Base-by-base conservation (phyloP, 2,113 vertebrate species). In the Silurus glanis region DNA sequence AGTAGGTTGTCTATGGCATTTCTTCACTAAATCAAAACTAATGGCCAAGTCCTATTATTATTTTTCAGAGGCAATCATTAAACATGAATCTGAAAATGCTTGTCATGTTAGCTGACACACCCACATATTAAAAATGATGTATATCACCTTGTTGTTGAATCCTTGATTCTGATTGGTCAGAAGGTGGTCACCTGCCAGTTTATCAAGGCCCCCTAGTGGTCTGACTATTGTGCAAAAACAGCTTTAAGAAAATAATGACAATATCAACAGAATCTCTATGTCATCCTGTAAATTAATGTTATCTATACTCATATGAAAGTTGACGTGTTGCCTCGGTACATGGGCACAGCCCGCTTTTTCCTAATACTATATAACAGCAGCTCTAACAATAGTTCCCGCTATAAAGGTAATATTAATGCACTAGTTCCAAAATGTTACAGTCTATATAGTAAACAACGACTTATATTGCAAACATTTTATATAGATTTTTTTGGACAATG, bases 1-100 rank as follows among this genome's bases (percentile, higher is more conserved):
- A 45, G 81, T 83, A 86, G 59, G 88, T 61, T 81, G 83, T 17
- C 51, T 62, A 17, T 37, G 56, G 58, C 37, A 80, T 2, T 6
- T 80, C 76, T 19, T 19, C 28, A 61, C 56, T 14, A 80, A 80
- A 80, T 80, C 76, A 45, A 80, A 59, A 80, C 25, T 61, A 80
- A 59, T 13, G 28, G 28, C 17, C 28, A 12, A 6, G 59, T 45
- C 2, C 19, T 47, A 23, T 80, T 80, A 61, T 61, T 23, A 16
- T 53, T 76, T 76, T 53, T 55, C 51, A 76, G 49, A 14, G 23
- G 2, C 14, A 25, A 78, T 0, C n/a, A 78, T 28, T 78, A 53
- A 75, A 51, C 69, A 78, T 28, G 12, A 56, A 14, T 78, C 23
- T 76, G 45, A 74, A 74, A 74, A 74, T 19, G 17, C 16, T 47